Conservation (phyloP, 2,113 vertebrate species). For the Heloderma charlesbogerti region DNA sequence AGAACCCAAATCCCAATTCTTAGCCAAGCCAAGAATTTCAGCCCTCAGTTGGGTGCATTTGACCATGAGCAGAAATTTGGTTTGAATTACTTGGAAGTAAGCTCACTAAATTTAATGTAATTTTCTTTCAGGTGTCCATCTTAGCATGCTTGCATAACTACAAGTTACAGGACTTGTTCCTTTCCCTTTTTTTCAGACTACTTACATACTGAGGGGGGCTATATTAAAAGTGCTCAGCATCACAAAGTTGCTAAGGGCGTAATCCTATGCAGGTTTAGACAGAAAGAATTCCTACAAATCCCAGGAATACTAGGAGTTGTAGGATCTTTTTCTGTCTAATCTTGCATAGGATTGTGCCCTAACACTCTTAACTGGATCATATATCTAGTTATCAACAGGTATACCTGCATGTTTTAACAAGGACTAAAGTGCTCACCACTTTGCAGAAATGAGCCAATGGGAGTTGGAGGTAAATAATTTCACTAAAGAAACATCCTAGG, state of each 20-base stretch:
- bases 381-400: neutral
- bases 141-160: neutral
- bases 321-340: too few relatives aligned
- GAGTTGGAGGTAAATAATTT: neutral
- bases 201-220: neutral
- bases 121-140: neutral
- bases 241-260: neutral
- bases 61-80: neutral
- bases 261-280: too few relatives aligned
- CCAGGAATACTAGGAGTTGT: too few relatives aligned
- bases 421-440: neutral
- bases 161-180: neutral
- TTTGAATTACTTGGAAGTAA: neutral
- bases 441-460: neutral
- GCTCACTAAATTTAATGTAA: neutral
- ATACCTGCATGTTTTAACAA: neutral
- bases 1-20: neutral
- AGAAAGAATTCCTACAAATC: too few relatives aligned
- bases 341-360: too few relatives aligned
- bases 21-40: neutral
- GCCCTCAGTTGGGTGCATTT: neutral
- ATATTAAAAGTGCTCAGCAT: neutral
- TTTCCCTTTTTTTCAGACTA: neutral
- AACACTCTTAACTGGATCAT: neutral
- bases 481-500: neutral